Evolutionary conservation across 92 coral and sea anemone genomes (phyloP).

Genomic region (Phymanthus crucifer): DNA sequence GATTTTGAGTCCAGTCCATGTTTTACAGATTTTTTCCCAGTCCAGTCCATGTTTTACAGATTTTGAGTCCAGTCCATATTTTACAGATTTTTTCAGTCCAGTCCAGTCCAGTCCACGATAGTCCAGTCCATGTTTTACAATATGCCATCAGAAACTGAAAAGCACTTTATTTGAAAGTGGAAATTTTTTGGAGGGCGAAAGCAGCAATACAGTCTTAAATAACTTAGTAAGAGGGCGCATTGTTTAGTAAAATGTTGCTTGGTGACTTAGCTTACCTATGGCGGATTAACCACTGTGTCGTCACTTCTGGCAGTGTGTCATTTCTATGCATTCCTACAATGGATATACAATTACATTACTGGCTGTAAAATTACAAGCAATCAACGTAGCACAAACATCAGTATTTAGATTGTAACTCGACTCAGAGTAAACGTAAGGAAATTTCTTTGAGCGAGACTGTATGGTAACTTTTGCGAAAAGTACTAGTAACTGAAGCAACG

Average conservation of each 20-base stretch:
- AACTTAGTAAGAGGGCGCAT: neutral
- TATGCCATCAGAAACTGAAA: too few relatives aligned
- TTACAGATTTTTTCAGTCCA: too few relatives aligned
- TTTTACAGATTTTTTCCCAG: too few relatives aligned
- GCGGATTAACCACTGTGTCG: neutral
- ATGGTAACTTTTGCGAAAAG: neutral
- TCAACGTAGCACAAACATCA: conserved; percentile 17
- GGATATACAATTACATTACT: conserved; percentile 9
- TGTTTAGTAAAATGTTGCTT: neutral
- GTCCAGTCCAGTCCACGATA: too few relatives aligned
- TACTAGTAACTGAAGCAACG: too few relatives aligned
- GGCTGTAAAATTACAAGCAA: neutral
- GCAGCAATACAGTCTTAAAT: too few relatives aligned
- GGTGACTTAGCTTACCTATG: neutral
- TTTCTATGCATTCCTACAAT: neutral
- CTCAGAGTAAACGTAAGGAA: neutral
- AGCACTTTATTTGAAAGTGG: too few relatives aligned
- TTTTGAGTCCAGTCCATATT: too few relatives aligned
- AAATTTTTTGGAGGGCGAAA: too few relatives aligned
- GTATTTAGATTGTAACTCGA: conserved; percentile 10
- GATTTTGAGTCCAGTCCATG: too few relatives aligned
- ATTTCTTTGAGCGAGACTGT: neutral
- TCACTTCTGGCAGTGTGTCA: neutral
- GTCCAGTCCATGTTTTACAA: too few relatives aligned
- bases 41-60: too few relatives aligned